Evolutionary conservation across 1,140 invertebrate species (phyloP), one percentile per base, ranked within the genome.

Genomic region (Geopemphigus sp.): DNA sequence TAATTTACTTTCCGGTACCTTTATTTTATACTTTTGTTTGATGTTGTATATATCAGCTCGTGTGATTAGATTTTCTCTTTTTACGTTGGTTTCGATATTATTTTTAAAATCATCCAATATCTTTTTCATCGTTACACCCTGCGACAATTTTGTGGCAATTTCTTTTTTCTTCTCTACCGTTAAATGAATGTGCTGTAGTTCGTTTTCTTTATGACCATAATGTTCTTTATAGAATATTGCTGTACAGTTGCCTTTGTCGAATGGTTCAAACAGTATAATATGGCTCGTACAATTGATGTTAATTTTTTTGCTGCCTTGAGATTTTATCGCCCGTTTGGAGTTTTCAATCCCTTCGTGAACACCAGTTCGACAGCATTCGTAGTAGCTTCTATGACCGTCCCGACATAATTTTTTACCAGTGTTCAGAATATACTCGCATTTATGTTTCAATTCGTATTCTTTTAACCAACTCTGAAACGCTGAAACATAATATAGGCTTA

Each of bases 131-230:
- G 19, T 66, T 11, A 66, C 19, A n/a, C 63, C 29, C 45, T 45
- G 63, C 0, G 63, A 66, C 1, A 66, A 45, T 12, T 66, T 66
- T 0, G 32, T 8, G 5, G 29, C 59, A 19, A 66, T 17, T 45
- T 66, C 32, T 0, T 66, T 14, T 5, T 66, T 66, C 22, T 12
- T 66, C n/a, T 1, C 53, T 19, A 53, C 11, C 54, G 68, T 22
- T 26, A 54, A 11, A 29, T 11, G 3, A 2, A 54, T 39, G 17
- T 26, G 68, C 14, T 53, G 66, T 0, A 72, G 22, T 72, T 72
- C 47, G 54, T 47, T 47, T 22, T 29, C 15, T 72, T 72, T 19
- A 26, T 70, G 66, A 8, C 66, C 45, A 53, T 70, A 26, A 53
- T 50, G 66, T 56, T 56, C 6, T 56, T n/a, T 56, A 22, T 56